Percentiles rank a stretch among this genome's conserved stretches.
Evolutionary conservation across 1,140 invertebrate species (phyloP).

Genomic region (Varroa destructor): DNA sequence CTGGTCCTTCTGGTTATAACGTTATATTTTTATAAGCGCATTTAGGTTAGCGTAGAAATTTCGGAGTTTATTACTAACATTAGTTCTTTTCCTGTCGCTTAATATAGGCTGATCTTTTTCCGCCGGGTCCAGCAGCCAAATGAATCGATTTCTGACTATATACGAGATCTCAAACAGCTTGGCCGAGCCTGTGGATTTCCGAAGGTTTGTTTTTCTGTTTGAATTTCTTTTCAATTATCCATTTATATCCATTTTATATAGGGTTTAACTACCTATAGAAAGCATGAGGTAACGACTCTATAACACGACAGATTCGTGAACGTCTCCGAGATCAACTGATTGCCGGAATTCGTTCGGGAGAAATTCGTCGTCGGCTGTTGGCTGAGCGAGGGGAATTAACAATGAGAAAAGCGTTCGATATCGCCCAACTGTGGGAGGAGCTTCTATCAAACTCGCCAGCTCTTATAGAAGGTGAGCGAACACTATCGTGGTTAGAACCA

Average conservation of each 20-base stretch:
- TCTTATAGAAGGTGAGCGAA: neutral
- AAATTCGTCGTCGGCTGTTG: neutral
- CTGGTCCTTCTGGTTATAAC: neutral
- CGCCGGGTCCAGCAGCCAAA: neutral
- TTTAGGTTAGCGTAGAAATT: no score
- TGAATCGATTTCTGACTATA: neutral
- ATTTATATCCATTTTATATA: neutral
- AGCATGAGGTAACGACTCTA: neutral
- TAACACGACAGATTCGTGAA: neutral
- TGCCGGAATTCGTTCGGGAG: neutral
- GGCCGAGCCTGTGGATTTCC: neutral
- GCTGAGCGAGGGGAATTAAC: slow-evolving; percentile 6
- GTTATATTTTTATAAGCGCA: no score
- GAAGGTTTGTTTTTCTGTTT: neutral
- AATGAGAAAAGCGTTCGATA: neutral
- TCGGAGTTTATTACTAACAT: no score
- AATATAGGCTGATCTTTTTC: neutral
- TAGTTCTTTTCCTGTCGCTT: neutral
- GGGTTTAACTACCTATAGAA: neutral
- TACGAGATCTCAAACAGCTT: neutral
- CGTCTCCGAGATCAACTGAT: slow-evolving; percentile 12
- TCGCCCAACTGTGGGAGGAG: slow-evolving; percentile 1
- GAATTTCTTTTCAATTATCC: no score
- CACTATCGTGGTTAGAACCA: neutral
- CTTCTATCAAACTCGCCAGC: neutral